Conservation (phyloP, 1,140 invertebrate genomes). For the Pinna nobilis region DNA sequence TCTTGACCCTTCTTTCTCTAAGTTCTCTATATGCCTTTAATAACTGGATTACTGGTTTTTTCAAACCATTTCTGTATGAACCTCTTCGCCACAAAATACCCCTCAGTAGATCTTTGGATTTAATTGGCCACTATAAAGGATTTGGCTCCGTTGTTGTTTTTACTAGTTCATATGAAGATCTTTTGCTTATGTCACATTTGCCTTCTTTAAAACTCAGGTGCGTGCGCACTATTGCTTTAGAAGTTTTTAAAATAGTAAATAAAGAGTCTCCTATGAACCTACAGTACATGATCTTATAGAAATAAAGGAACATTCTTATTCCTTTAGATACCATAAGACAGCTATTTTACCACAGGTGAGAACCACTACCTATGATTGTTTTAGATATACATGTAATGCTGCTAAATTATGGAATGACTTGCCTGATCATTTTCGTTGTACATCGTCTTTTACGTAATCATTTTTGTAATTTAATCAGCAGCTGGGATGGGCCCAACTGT, state of each 20-base stretch:
- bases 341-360: slow-evolving; percentile 9
- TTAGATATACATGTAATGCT: background rate
- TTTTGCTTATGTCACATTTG: slow-evolving; percentile 9
- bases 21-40: too few relatives aligned
- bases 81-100: too few relatives aligned
- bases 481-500: background rate
- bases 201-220: too few relatives aligned
- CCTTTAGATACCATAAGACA: slow-evolving; percentile 13
- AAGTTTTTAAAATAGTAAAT: slow-evolving; percentile 13
- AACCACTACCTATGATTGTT: slow-evolving; percentile 24
- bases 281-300: background rate
- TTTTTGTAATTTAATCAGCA: background rate
- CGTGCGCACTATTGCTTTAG: too few relatives aligned
- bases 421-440: background rate
- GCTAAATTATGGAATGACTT: slow-evolving; percentile 18
- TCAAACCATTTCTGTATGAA: too few relatives aligned
- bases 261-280: slow-evolving; percentile 4
- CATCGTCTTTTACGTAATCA: background rate
- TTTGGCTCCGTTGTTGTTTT: too few relatives aligned
- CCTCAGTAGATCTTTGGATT: too few relatives aligned
- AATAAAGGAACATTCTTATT: background rate
- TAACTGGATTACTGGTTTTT: too few relatives aligned
- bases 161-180: too few relatives aligned
- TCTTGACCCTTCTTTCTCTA: too few relatives aligned
- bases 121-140: too few relatives aligned